Evolutionary conservation across 2,888 invertebrate genomes (phyloP).

Genomic region (Limenitis arthemis): DNA sequence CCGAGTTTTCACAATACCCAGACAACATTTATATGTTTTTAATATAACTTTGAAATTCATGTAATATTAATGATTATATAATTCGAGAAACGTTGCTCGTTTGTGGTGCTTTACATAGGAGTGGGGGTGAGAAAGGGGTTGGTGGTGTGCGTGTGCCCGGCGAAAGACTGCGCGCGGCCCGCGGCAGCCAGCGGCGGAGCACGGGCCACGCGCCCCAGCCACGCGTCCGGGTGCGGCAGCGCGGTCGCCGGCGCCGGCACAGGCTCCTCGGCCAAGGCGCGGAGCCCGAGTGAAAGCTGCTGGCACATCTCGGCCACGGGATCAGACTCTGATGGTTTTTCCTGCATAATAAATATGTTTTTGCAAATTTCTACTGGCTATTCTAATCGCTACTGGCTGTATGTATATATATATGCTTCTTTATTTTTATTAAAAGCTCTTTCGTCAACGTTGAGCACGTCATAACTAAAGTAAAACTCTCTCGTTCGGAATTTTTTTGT

Average conservation of each 20-base stretch:
- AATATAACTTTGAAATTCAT: no score
- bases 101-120: neutral
- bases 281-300: slow-evolving; percentile 82
- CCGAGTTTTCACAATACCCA: no score
- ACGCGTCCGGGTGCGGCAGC: slow-evolving; percentile 87
- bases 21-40: no score
- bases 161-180: slow-evolving; percentile 41
- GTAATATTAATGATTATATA: no score
- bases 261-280: slow-evolving; percentile 76
- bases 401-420: no score
- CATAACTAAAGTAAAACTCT: no score
- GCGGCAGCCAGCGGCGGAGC: slow-evolving; percentile 69
- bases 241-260: slow-evolving; percentile 40
- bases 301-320: slow-evolving; percentile 86
- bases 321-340: slow-evolving; percentile 36
- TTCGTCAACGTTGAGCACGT: no score
- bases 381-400: no score
- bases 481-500: no score
- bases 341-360: slow-evolving; percentile 14
- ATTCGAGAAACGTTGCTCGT: neutral
- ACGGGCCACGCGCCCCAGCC: slow-evolving; percentile 80
- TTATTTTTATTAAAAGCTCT: no score
- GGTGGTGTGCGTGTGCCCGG: slow-evolving; percentile 38
- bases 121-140: slow-evolving; percentile 5
- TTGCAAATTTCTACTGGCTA: neutral